These are phyloP conservation scores for Anastrepha obliqua DNA, from an alignment of 1,140 invertebrate species.

Conservation along the genomic window DNA sequence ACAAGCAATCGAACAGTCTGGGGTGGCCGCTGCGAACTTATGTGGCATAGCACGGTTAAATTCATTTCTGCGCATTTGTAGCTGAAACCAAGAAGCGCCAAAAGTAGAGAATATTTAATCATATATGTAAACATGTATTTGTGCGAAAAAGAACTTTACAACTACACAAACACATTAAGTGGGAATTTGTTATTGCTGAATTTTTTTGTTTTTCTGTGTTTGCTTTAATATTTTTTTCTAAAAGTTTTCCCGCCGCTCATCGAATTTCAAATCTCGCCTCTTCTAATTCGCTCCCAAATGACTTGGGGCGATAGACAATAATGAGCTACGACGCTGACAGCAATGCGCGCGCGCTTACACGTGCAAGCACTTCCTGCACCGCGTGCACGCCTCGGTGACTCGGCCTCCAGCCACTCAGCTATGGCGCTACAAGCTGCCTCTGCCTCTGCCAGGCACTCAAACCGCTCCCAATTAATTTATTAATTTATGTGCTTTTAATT, in stretches of 20 bases:
- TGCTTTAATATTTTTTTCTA: neutral
- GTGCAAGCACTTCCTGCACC: constrained; percentile 39
- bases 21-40: neutral
- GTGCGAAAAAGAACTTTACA: neutral
- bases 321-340: constrained; percentile 19
- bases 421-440: neutral
- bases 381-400: neutral
- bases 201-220: neutral
- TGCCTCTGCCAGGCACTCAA: neutral
- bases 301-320: neutral
- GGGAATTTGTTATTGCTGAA: neutral
- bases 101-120: neutral
- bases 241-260: constrained; percentile 5
- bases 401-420: neutral
- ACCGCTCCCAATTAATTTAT: constrained; percentile 40
- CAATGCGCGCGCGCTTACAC: neutral
- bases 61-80: neutral
- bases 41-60: neutral
- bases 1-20: neutral
- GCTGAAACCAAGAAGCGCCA: neutral
- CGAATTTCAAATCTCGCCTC: constrained; percentile 43
- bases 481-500: constrained; percentile 53
- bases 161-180: neutral
- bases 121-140: neutral
- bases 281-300: constrained; percentile 43